A percentile compares a stretch with the other conserved stretches of the same genome.
Evolutionary conservation across 2,797 vertebrate species (phyloP).

Genomic region (Molossus alvarezi): DNA sequence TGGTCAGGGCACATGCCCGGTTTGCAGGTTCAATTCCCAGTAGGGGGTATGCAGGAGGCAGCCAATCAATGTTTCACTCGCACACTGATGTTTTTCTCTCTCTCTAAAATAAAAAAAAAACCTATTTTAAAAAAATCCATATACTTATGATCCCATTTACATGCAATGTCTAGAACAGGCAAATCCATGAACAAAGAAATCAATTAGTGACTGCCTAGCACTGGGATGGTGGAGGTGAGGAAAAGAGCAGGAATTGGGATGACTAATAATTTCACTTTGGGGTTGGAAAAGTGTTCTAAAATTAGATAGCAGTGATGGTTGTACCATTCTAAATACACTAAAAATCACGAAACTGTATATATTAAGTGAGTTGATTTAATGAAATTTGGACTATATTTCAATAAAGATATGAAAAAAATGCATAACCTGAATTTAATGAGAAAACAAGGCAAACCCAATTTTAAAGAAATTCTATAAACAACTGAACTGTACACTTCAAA

Average conservation of each 20-base stretch:
- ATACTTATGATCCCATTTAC: not conserved
- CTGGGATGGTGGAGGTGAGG: not conserved
- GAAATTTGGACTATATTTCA: conserved; percentile 14
- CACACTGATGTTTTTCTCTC: not conserved
- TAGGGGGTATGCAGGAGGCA: not conserved
- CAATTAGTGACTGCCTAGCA: not conserved
- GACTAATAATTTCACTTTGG: not conserved
- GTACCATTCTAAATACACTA: not conserved
- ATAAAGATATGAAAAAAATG: conserved; percentile 34
- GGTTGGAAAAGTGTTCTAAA: not conserved
- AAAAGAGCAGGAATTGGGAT: not conserved
- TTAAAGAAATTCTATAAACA: not conserved
- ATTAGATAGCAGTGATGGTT: not conserved
- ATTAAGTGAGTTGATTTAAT: not conserved
- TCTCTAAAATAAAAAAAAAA: not conserved
- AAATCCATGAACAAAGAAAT: not conserved
- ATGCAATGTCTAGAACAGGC: not conserved
- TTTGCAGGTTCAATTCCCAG: not conserved
- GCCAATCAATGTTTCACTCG: not conserved
- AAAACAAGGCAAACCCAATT: not conserved
- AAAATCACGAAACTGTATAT: not conserved
- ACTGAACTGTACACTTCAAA: not conserved
- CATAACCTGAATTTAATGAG: conserved; percentile 24
- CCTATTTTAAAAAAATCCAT: not conserved
- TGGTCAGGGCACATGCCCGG: not conserved